phyloP scores from a whole-genome alignment of 2,888 invertebrate genomes.

The Pheosia tremula region DNA sequence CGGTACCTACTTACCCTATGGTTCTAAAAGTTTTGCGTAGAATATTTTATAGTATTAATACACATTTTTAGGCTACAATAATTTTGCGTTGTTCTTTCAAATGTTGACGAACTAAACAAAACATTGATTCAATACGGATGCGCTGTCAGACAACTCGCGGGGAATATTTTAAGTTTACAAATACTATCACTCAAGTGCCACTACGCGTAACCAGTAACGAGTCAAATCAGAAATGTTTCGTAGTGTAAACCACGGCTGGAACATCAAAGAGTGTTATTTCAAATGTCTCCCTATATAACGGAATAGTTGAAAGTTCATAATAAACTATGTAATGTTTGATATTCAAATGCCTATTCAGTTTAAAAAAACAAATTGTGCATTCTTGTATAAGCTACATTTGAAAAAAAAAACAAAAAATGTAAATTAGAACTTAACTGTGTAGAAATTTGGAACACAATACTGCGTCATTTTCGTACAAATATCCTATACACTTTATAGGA shows the following conservation, averaged over 20 bases:
- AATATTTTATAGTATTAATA: too few species aligned
- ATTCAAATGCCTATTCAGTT: background rate
- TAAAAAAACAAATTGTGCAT: too few species aligned
- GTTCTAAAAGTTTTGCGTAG: too few species aligned
- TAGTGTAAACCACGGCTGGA: conserved; percentile 23
- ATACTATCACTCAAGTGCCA: conserved; percentile 39
- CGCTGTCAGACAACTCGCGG: background rate
- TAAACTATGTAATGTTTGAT: background rate
- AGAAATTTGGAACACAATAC: too few species aligned
- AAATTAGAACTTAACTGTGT: too few species aligned
- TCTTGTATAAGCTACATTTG: too few species aligned
- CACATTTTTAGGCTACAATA: too few species aligned
- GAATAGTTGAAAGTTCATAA: conserved; percentile 2
- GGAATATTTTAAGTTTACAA: conserved; percentile 23
- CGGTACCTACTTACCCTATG: too few species aligned
- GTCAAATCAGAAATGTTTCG: conserved; percentile 3
- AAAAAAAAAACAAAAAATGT: too few species aligned
- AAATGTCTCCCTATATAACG: background rate
- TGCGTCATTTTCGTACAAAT: too few species aligned
- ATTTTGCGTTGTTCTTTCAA: too few species aligned
- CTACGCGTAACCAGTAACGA: conserved; percentile 25
- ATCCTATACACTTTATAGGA: too few species aligned
- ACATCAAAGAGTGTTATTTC: conserved; percentile 26
- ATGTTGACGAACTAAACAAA: background rate
- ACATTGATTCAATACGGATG: background rate